These are phyloP conservation scores for Pseudochirops corinnae DNA, from an alignment of 2,797 vertebrate genomes.

Conservation along the genomic window DNA sequence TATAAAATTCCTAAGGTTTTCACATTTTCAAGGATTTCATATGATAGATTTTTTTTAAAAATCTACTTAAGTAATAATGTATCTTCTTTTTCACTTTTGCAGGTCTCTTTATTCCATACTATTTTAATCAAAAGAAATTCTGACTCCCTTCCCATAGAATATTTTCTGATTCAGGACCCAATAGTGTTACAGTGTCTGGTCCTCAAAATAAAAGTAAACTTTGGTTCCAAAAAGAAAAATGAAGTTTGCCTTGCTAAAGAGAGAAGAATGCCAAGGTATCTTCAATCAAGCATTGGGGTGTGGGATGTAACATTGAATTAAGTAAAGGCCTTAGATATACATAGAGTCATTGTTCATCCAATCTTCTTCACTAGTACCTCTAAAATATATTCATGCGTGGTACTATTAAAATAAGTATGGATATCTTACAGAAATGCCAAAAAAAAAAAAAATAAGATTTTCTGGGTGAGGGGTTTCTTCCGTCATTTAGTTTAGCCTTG, in stretches of 20 bases:
- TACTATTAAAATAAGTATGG: background rate
- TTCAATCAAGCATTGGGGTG: background rate
- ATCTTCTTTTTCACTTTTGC: background rate
- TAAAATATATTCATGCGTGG: background rate
- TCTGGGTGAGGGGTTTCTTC: background rate
- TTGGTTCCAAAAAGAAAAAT: background rate
- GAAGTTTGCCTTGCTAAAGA: background rate
- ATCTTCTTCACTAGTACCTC: background rate
- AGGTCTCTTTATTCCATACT: background rate
- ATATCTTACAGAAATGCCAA: background rate
- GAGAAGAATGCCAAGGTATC: background rate
- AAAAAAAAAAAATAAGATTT: background rate
- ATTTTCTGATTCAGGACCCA: background rate
- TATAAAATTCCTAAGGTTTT: background rate
- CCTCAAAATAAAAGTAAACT: background rate
- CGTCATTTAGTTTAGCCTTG: background rate
- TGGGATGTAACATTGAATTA: background rate
- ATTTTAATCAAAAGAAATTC: background rate
- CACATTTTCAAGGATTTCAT: background rate
- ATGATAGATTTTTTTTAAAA: background rate
- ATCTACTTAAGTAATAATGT: background rate
- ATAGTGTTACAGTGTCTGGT: background rate
- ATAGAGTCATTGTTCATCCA: background rate
- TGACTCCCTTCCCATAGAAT: background rate
- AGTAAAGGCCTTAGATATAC: background rate